Percentiles rank a stretch among this genome's conserved stretches.
Conservation (phyloP, 2,113 vertebrate species). For the Jacana jacana region DNA sequence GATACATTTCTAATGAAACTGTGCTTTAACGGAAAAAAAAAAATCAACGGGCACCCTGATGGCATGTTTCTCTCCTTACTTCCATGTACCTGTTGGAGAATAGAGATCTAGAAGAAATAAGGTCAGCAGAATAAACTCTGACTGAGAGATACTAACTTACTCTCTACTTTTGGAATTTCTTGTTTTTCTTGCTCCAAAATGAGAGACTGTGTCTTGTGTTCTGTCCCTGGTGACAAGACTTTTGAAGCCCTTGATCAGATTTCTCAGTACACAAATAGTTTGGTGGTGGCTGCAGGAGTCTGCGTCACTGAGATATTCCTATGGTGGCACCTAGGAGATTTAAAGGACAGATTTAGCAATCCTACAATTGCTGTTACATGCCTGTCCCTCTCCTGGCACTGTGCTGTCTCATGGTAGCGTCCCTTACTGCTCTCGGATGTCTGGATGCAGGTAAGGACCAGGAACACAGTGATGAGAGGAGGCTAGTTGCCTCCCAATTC, state of each 20-base stretch:
- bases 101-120: background rate
- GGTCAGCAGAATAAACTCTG: background rate
- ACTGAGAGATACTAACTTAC: background rate
- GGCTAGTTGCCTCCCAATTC: background rate
- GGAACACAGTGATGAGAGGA: background rate
- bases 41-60: background rate
- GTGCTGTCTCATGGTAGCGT: fast-evolving
- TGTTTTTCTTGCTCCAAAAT: background rate
- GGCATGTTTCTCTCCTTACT: background rate
- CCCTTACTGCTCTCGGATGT: background rate
- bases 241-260: background rate
- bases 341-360: background rate
- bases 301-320: background rate
- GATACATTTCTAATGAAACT: background rate
- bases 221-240: background rate
- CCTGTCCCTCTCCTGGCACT: background rate
- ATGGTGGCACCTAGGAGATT: background rate
- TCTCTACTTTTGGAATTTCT: background rate
- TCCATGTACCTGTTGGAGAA: background rate
- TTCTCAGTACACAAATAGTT: background rate
- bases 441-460: background rate
- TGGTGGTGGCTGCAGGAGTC: background rate
- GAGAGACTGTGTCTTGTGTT: background rate
- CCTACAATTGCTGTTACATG: background rate
- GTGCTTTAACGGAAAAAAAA: background rate